Percentiles rank a stretch among this genome's conserved stretches.
These are phyloP conservation scores for Arizona elegans DNA, from an alignment of 2,113 vertebrate species.

Conservation along the genomic window DNA sequence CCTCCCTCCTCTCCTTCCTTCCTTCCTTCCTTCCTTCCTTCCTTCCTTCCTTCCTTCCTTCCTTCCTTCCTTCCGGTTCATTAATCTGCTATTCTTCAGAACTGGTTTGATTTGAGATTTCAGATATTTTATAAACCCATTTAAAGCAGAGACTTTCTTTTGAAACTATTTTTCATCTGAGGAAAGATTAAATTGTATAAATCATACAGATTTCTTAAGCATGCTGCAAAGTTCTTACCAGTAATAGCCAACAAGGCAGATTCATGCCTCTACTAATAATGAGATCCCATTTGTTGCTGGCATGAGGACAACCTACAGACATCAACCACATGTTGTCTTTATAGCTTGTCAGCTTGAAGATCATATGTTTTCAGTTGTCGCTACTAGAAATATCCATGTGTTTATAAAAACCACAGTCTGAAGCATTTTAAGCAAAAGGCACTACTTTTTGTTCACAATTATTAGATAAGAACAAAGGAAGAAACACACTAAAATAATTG, in stretches of 20 bases:
- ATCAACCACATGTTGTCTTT: background rate
- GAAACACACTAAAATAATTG: background rate
- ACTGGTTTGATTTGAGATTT: conserved; percentile 27
- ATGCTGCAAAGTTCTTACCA: background rate
- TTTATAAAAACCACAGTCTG: background rate
- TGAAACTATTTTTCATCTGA: conserved; percentile 43
- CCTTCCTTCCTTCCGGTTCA: background rate
- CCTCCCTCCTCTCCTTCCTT: too few relatives aligned
- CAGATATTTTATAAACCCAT: conserved; percentile 28
- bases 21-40: too few relatives aligned
- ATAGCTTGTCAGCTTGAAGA: background rate
- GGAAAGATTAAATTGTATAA: background rate
- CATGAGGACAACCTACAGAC: background rate
- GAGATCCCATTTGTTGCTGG: background rate
- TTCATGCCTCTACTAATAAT: background rate
- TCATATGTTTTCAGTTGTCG: background rate
- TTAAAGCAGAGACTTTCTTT: conserved; percentile 46
- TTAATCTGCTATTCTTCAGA: conserved; percentile 34
- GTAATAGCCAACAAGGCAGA: background rate
- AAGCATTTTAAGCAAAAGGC: background rate
- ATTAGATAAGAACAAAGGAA: background rate
- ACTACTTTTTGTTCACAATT: background rate
- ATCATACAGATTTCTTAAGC: conserved; percentile 15
- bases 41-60: rapidly evolving
- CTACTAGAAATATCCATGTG: background rate